Conservation (phyloP, 2,113 vertebrate genomes). For the Chlorodrepanis virens region DNA sequence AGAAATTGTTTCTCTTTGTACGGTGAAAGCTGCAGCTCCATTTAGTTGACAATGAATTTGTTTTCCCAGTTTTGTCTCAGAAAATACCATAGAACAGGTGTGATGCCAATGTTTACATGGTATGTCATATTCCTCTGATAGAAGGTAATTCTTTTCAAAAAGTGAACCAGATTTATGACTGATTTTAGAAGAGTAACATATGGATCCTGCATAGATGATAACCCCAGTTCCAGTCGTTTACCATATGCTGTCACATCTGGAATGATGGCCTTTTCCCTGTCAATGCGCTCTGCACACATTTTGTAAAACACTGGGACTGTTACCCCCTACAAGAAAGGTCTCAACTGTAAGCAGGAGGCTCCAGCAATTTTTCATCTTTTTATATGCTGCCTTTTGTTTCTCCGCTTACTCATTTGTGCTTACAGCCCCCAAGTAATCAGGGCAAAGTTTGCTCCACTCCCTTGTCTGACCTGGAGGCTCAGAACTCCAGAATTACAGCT, state of each 20-base stretch:
- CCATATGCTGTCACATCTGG: not conserved
- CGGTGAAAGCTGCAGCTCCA: not conserved
- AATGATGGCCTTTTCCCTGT: not conserved
- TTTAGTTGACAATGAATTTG: not conserved
- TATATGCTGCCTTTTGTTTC: not conserved
- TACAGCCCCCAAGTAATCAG: not conserved
- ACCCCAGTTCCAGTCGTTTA: not conserved
- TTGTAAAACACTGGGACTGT: not conserved
- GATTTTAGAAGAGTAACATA: not conserved
- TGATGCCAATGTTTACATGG: not conserved
- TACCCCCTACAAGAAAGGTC: not conserved
- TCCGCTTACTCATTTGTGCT: not conserved
- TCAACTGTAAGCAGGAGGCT: not conserved
- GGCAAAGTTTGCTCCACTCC: not conserved
- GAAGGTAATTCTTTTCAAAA: not conserved
- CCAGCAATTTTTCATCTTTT: not conserved
- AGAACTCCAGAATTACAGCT: not conserved
- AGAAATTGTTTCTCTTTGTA: not conserved
- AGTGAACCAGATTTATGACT: not conserved
- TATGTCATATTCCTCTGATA: not conserved
- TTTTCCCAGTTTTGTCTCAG: not conserved
- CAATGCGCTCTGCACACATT: not conserved
- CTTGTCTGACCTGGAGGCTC: not conserved
- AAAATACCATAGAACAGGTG: not conserved
- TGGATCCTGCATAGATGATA: not conserved